Percentiles rank a stretch among this genome's conserved stretches.
Evolutionary conservation across 2,888 invertebrate genomes (phyloP).

Genomic region (Dyspetes luteomarginatus): DNA sequence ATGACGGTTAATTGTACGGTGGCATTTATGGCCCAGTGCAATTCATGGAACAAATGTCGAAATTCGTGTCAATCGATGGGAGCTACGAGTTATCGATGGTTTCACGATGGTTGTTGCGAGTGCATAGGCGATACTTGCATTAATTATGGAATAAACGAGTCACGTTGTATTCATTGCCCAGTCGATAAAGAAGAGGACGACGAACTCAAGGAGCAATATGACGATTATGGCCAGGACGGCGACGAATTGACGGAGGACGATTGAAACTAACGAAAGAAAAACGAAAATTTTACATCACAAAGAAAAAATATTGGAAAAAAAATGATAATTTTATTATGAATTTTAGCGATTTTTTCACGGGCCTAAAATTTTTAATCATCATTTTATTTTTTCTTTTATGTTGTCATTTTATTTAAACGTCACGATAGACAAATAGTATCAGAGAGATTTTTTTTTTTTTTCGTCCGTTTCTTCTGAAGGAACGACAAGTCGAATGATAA

Average conservation of each 20-base stretch:
- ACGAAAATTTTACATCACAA: slow-evolving; percentile 4
- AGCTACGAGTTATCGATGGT: slow-evolving; percentile 94
- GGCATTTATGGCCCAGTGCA: slow-evolving; percentile 94
- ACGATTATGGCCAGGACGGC: slow-evolving; percentile 85
- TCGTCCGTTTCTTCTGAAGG: background rate
- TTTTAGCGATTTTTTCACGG: slow-evolving; percentile 13
- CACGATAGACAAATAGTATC: background rate
- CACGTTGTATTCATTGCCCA: slow-evolving; percentile 86
- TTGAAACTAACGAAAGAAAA: slow-evolving; percentile 70
- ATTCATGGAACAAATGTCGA: slow-evolving; percentile 94
- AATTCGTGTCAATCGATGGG: slow-evolving; percentile 93
- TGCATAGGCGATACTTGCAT: slow-evolving; percentile 95
- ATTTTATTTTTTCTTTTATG: slow-evolving; percentile 18
- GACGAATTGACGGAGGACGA: slow-evolving; percentile 85
- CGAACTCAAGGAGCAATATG: slow-evolving; percentile 82
- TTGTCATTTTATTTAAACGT: slow-evolving; percentile 24
- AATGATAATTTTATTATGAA: background rate
- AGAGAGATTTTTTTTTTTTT: background rate
- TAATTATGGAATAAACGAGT: slow-evolving; percentile 95
- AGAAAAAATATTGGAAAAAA: slow-evolving; percentile 18
- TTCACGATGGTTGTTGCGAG: slow-evolving; percentile 97
- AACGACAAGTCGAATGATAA: background rate
- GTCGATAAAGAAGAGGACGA: slow-evolving; percentile 76
- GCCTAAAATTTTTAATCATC: slow-evolving; percentile 41
- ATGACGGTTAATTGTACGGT: slow-evolving; percentile 95